phyloP scores from a whole-genome alignment of 2,113 vertebrate genomes.

The Passerina amoena region DNA sequence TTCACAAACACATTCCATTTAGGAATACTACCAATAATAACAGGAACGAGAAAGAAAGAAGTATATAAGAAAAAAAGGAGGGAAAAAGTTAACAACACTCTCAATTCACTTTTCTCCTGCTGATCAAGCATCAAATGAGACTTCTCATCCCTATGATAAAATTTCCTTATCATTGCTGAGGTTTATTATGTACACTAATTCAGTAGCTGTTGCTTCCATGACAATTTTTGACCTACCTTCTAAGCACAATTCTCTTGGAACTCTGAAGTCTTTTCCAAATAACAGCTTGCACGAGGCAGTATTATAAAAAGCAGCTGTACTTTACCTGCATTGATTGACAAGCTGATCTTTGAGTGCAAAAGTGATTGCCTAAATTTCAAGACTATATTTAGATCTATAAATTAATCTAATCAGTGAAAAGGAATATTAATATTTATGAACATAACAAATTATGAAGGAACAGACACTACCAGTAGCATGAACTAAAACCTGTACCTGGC shows the following conservation, averaged over 20 bases:
- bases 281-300: not conserved
- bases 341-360: not conserved
- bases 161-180: not conserved
- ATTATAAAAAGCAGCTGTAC: not conserved
- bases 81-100: not conserved
- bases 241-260: not conserved
- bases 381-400: not conserved
- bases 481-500: not conserved
- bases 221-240: not conserved
- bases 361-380: not conserved
- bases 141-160: not conserved
- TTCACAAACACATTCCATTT: not conserved
- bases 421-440: not conserved
- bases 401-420: not conserved
- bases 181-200: not conserved
- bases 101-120: not conserved
- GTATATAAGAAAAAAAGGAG: not conserved
- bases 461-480: not conserved
- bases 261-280: not conserved
- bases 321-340: not conserved
- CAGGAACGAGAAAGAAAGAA: not conserved
- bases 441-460: not conserved
- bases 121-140: not conserved
- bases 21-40: not conserved
- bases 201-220: not conserved